Percentiles rank a stretch among this genome's conserved stretches.
These are phyloP conservation scores for Sesamia inferens DNA, from an alignment of 2,888 invertebrate species.

Conservation along the genomic window DNA sequence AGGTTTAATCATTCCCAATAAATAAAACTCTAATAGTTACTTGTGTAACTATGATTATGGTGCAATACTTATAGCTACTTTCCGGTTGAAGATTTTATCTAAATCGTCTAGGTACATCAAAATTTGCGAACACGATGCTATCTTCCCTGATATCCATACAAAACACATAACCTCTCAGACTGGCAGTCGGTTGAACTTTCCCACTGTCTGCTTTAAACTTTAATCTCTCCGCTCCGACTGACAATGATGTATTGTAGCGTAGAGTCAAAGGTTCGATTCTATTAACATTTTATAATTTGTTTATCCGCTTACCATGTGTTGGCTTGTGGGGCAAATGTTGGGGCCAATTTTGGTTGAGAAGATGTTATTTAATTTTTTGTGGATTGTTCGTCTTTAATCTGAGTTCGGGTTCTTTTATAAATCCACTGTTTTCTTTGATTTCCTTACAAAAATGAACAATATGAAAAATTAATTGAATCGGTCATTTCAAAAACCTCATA, in stretches of 20 bases:
- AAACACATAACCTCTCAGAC: constrained; percentile 33
- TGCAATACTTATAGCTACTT: background rate
- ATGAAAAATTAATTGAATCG: background rate
- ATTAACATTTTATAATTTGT: constrained; percentile 87
- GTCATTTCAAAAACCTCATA: too few relatives aligned
- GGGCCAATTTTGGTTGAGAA: constrained; percentile 39
- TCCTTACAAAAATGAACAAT: too few relatives aligned
- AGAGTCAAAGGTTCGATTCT: constrained; percentile 84
- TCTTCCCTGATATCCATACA: background rate
- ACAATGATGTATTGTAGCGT: constrained; percentile 86
- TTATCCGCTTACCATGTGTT: constrained; percentile 67
- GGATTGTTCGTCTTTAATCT: background rate
- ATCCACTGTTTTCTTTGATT: background rate
- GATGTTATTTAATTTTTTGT: background rate
- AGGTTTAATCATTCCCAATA: too few relatives aligned
- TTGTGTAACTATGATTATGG: background rate
- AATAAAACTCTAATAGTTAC: too few relatives aligned
- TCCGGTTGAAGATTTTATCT: constrained; percentile 1
- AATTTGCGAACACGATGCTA: constrained; percentile 16
- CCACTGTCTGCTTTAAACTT: constrained; percentile 53
- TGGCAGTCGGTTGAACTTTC: constrained; percentile 55
- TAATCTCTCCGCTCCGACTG: constrained; percentile 66
- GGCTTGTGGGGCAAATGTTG: constrained; percentile 34
- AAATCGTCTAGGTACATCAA: background rate
- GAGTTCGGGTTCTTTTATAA: background rate